These are phyloP conservation scores for Gadopsis bispinosus DNA, from an alignment of 2,797 vertebrate species.

Conservation along the genomic window DNA sequence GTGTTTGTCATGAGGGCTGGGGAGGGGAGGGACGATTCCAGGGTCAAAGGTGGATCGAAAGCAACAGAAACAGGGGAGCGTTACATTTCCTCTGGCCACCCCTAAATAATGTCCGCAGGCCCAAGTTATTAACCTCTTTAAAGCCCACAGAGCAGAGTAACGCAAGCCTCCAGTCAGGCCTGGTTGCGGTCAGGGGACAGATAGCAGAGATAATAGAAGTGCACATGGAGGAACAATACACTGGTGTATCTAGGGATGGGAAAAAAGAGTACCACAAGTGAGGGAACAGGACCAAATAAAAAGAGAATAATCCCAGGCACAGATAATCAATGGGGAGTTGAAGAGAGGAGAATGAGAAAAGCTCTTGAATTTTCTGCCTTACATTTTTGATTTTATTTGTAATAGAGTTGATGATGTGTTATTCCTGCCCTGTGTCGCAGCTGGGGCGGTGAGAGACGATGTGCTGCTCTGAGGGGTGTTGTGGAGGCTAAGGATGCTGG, in stretches of 20 bases:
- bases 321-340: constrained; percentile 87
- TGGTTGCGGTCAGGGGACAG: constrained; percentile 80
- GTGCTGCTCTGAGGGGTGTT: constrained; percentile 82
- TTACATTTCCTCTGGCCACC: constrained; percentile 82
- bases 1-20: constrained; percentile 71
- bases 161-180: constrained; percentile 75
- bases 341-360: constrained; percentile 68
- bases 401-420: constrained; percentile 88
- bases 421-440: constrained; percentile 71
- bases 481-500: constrained; percentile 91
- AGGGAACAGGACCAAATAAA: constrained; percentile 79
- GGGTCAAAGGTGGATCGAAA: constrained; percentile 81
- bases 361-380: constrained; percentile 62
- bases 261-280: constrained; percentile 58
- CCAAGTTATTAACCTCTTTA: constrained; percentile 89
- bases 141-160: constrained; percentile 79
- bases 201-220: constrained; percentile 85
- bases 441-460: constrained; percentile 83
- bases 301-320: constrained; percentile 85
- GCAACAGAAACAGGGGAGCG: constrained; percentile 83
- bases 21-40: constrained; percentile 61
- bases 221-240: constrained; percentile 80
- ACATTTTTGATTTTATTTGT: constrained; percentile 84
- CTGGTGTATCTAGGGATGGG: constrained; percentile 72
- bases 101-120: constrained; percentile 87